Conservation (phyloP, 1,140 invertebrate genomes). For the Sminthurinus signatus region DNA sequence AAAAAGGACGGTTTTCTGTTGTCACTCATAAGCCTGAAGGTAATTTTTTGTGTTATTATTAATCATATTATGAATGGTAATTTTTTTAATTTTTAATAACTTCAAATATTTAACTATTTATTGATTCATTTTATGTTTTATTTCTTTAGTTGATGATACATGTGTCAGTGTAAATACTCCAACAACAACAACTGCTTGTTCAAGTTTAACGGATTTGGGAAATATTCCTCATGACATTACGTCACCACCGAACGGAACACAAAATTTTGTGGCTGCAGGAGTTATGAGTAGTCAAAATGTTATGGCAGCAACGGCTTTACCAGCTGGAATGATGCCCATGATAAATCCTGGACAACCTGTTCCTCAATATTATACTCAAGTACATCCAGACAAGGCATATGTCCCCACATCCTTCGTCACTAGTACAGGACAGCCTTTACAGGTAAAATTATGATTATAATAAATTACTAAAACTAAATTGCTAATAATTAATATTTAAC, state of each 20-base stretch:
- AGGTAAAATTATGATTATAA: too few relatives aligned
- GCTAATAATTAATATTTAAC: too few relatives aligned
- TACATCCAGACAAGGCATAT: neutral
- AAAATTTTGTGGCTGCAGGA: too few relatives aligned
- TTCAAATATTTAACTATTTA: too few relatives aligned
- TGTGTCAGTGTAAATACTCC: neutral
- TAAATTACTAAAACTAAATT: too few relatives aligned
- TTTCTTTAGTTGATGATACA: constrained; percentile 24
- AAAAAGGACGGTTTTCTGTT: constrained; percentile 41
- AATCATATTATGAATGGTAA: too few relatives aligned
- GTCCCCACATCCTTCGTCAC: too few relatives aligned
- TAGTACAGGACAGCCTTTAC: too few relatives aligned
- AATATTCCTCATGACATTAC: neutral
- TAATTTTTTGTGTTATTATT: too few relatives aligned
- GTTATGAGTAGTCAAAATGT: neutral
- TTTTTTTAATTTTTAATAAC: too few relatives aligned
- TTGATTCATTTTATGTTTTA: too few relatives aligned
- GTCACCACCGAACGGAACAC: too few relatives aligned
- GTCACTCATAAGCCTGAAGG: constrained; percentile 41
- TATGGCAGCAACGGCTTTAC: neutral
- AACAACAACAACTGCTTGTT: neutral
- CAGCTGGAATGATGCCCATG: neutral
- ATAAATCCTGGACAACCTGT: neutral
- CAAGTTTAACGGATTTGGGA: constrained; percentile 2
- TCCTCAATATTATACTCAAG: neutral